Percentiles rank a stretch among this genome's conserved stretches.
Conservation (phyloP, 2,113 vertebrate species). For the Trematocara variabile region DNA sequence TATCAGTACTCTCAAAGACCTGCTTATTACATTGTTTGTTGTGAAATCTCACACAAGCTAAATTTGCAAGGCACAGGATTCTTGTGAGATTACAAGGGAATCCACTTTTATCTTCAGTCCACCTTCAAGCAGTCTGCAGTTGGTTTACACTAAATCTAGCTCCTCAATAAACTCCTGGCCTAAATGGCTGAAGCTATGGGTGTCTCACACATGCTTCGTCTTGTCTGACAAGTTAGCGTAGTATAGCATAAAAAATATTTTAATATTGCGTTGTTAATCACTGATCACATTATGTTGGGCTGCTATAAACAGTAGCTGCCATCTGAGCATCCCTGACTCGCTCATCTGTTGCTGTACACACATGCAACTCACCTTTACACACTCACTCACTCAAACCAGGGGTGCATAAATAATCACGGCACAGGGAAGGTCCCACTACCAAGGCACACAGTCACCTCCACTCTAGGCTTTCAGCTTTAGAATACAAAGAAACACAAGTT, state of each 20-base stretch:
- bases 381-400: neutral
- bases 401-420: neutral
- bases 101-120: neutral
- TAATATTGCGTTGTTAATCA: neutral
- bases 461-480: neutral
- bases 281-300: neutral
- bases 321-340: neutral
- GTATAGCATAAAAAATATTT: neutral
- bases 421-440: neutral
- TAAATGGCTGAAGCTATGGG: neutral
- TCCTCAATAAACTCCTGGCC: neutral
- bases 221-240: neutral
- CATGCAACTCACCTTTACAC: neutral
- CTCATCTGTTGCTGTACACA: neutral
- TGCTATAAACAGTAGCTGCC: neutral
- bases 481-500: neutral
- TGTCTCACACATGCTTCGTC: neutral
- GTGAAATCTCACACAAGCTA: constrained; percentile 14
- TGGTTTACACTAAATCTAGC: neutral
- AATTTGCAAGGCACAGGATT: neutral
- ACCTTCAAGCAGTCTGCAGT: neutral
- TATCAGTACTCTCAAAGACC: constrained; percentile 2
- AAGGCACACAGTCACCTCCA: neutral
- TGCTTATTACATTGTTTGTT: constrained; percentile 48
- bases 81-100: neutral